Percentiles rank a stretch among this genome's conserved stretches.
These are phyloP conservation scores for Brachypterus glaber DNA, from an alignment of 2,888 invertebrate species.

Conservation along the genomic window DNA sequence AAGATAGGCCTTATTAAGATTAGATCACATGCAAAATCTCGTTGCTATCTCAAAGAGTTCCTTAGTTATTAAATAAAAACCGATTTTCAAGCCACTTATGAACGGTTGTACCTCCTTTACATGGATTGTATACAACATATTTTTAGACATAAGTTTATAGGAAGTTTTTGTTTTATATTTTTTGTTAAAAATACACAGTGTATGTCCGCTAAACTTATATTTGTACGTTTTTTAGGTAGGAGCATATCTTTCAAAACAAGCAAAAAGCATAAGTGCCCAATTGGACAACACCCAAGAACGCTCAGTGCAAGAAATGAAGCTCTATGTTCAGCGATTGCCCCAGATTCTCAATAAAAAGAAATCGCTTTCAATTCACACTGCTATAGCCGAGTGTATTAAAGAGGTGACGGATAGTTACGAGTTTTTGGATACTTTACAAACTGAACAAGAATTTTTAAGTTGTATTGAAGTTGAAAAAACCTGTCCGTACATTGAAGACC, in stretches of 20 bases:
- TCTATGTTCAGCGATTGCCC: slow-evolving; percentile 83
- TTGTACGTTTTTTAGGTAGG: slow-evolving; percentile 69
- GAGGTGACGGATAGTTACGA: slow-evolving; percentile 53
- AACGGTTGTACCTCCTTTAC: too few relatives aligned
- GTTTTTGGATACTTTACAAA: slow-evolving; percentile 38
- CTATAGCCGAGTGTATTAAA: slow-evolving; percentile 89
- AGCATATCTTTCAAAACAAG: slow-evolving; percentile 73
- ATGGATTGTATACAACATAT: too few relatives aligned
- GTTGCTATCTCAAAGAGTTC: too few relatives aligned
- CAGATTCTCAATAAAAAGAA: slow-evolving; percentile 79
- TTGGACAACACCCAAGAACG: slow-evolving; percentile 80
- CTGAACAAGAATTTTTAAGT: slow-evolving; percentile 86
- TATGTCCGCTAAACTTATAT: too few relatives aligned
- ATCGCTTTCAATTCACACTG: slow-evolving; percentile 79
- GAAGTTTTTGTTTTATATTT: slow-evolving; percentile 2
- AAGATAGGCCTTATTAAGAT: too few relatives aligned
- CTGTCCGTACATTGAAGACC: slow-evolving; percentile 82
- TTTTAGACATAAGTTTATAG: too few relatives aligned
- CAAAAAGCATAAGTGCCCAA: slow-evolving; percentile 75
- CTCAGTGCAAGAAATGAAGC: slow-evolving; percentile 90
- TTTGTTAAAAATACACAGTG: too few relatives aligned
- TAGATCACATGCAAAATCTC: too few relatives aligned
- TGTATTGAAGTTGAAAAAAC: slow-evolving; percentile 86
- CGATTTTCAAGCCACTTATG: too few relatives aligned
- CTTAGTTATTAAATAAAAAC: too few relatives aligned